Percentiles rank a stretch among this genome's conserved stretches.
Conservation (phyloP, 2,113 vertebrate genomes). For the Burhinus bistriatus region DNA sequence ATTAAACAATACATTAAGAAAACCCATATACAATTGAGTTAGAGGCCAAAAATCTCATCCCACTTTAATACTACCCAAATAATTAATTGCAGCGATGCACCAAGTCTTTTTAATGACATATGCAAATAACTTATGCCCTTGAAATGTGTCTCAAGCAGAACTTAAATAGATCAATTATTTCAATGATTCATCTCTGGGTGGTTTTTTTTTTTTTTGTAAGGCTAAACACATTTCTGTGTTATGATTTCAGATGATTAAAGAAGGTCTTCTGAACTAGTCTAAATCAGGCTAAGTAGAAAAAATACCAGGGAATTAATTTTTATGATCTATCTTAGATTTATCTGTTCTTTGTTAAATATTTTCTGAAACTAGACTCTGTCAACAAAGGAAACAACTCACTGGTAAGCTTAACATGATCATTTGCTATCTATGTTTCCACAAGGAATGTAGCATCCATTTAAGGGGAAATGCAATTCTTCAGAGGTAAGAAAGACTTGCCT, state of each 20-base stretch:
- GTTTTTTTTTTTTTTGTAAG: neutral
- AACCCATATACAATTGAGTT: neutral
- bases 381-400: neutral
- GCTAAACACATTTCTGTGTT: conserved; percentile 47
- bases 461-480: neutral
- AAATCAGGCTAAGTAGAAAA: conserved; percentile 14
- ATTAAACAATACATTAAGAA: conserved; percentile 2
- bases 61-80: conserved; percentile 29
- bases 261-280: neutral
- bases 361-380: neutral
- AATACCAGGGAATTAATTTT: neutral
- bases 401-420: neutral
- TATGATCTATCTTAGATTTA: neutral
- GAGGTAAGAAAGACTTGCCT: neutral
- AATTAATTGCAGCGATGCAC: conserved; percentile 23
- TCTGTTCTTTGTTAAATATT: neutral
- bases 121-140: conserved; percentile 54
- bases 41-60: conserved; percentile 6
- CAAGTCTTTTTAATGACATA: conserved; percentile 36
- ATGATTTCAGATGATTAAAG: conserved; percentile 12
- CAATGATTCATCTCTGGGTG: conserved; percentile 26
- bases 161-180: conserved; percentile 62
- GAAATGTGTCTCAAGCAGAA: conserved; percentile 43
- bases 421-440: neutral
- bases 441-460: neutral